Evolutionary conservation across 2,113 vertebrate species (phyloP), one percentile per base, ranked within the genome.

Genomic region (Sturnus vulgaris): DNA sequence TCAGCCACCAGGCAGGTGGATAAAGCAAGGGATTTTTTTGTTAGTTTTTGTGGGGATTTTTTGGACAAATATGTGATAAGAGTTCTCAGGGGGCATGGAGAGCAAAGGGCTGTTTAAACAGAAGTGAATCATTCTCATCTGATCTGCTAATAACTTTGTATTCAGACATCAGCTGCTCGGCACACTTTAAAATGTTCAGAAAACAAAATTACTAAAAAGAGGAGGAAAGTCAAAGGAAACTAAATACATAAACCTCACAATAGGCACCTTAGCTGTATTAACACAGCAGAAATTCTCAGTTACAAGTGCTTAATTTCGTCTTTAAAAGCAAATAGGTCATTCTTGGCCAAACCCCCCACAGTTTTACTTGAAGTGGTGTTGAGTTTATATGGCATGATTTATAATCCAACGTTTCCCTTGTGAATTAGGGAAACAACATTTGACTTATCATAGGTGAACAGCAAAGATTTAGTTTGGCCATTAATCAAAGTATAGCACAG

Each of bases 31-130:
- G 90, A 53, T 52, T 94, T 95, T 95, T 95, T 56, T 88, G 91
- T 96, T 95, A 81, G 91, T 64, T 93, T 93, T 98, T 96, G 93
- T 77, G 76, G 79, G 90, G 31, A 23, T 73, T 77, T 98, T 98
- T 95, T 91, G 85, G 94, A 97, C 97, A 98, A 98, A 98, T 92
- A 97, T 71, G 95, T 83, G 98, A 98, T 98, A 98, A 98, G 97
- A 94, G 92, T 95, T 98, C 98, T 98, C 97, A 90, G 96, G 96
- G 64, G 97, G 92, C 86, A 90, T 17, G 23, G 37, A 91, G 82
- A 95, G 97, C 61, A 92, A 96, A 97, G 97, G 89, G 91, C 93
- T 97, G 89, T 98, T 97, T 96, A 97, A 97, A 98, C 97, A 98
- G 91, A 97, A 96, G 95, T 88, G 96, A 96, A 95, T 86, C 63